These are phyloP conservation scores for Sycobia sp. DNA, from an alignment of 1,140 invertebrate genomes.

Conservation along the genomic window DNA sequence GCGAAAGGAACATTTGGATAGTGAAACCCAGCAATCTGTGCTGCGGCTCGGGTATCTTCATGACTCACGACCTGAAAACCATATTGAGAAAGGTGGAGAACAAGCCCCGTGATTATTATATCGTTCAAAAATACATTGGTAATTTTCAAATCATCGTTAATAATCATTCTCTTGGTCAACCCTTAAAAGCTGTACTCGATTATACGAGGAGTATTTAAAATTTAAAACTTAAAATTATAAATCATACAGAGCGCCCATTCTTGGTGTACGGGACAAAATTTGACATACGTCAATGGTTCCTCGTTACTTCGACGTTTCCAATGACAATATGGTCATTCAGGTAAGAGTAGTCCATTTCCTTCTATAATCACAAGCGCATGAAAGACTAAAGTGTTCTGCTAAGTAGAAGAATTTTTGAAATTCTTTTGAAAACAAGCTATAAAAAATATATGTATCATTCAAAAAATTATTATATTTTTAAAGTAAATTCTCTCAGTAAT, in stretches of 20 bases:
- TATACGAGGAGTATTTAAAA: no score
- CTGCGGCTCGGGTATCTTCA: conserved; percentile 83
- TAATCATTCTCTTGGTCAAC: not conserved
- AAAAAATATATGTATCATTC: no score
- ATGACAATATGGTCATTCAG: conserved; percentile 89
- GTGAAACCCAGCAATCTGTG: conserved; percentile 88
- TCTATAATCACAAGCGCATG: not conserved
- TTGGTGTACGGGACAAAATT: conserved; percentile 89
- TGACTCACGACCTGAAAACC: conserved; percentile 68
- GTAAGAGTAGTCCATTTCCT: conserved; percentile 48
- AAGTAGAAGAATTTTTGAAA: no score
- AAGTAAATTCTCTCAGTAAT: no score
- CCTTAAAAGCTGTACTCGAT: no score
- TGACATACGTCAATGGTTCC: conserved; percentile 88
- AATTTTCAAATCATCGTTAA: conserved; percentile 31
- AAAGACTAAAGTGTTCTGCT: no score
- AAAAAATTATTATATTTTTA: no score
- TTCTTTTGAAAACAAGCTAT: no score
- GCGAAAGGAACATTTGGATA: conserved; percentile 88
- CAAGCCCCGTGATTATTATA: conserved; percentile 72
- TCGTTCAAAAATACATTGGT: conserved; percentile 95
- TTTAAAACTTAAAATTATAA: not conserved
- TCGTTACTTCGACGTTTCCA: conserved; percentile 81
- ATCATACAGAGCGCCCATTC: conserved; percentile 74
- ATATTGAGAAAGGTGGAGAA: conserved; percentile 70